phyloP scores from a whole-genome alignment of 2,888 invertebrate species.

The Orthosia cruda region DNA sequence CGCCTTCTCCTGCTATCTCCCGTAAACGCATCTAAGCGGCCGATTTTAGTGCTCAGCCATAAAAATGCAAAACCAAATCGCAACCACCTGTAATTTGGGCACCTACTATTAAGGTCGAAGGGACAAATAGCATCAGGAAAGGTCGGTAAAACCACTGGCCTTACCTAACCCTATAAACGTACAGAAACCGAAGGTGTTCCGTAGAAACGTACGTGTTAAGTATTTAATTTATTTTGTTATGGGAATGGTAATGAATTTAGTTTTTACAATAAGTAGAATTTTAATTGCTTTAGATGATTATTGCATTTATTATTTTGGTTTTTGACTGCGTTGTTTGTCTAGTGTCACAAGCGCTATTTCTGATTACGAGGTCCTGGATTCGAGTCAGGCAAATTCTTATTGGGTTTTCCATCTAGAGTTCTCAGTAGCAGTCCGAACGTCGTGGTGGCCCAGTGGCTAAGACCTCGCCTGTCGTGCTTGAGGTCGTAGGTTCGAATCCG shows the following conservation, averaged over 20 bases:
- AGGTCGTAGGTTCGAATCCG: no score
- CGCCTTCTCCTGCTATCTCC: no score
- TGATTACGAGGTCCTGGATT: no score
- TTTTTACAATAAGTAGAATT: neutral
- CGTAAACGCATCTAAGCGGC: no score
- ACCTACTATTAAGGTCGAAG: conserved; percentile 48
- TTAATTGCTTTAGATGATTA: neutral
- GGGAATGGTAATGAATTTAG: conserved; percentile 10
- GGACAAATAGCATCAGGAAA: conserved; percentile 67
- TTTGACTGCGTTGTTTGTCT: no score
- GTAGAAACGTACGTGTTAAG: conserved; percentile 44
- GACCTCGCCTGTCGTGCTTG: no score
- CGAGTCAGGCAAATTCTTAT: no score
- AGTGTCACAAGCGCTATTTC: no score
- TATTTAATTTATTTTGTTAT: conserved; percentile 57
- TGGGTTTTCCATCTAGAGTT: no score
- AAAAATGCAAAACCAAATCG: conserved; percentile 7
- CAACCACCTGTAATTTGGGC: neutral
- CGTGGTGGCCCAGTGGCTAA: no score
- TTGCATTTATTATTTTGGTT: no score
- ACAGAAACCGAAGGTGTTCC: conserved; percentile 60
- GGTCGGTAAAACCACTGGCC: conserved; percentile 64
- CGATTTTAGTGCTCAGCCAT: neutral
- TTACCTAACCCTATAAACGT: conserved; percentile 57
- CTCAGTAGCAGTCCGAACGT: no score